Base-by-base conservation (phyloP, 2,113 vertebrate species). In the Leptobrachium ailaonicum region DNA sequence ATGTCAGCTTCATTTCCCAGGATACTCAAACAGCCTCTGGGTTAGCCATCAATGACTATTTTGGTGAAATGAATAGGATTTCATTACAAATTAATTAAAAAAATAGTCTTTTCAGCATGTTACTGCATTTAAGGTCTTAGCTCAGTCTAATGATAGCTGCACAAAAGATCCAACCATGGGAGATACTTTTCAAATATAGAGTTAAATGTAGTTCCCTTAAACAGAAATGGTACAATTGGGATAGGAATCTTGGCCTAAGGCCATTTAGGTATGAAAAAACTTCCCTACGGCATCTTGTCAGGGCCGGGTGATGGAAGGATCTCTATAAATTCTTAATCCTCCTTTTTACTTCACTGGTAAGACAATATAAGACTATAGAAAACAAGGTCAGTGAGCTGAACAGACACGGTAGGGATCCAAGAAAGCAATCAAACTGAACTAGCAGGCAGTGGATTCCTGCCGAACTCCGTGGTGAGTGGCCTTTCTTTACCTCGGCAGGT, bases 401-500 rank as follows among this genome's bases (percentile, higher is more conserved):
- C 92, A 83, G 82, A 88, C 89, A 87, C 95, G 93, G 95, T 94
- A 90, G 94, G 95, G 91, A 93, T 91, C 90, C 90, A 87, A 92
- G 90, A 94, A 95, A 95, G 95, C 94, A 97, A 98, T 98, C 94
- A 99, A 95, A 92, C 91, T 87, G 88, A 92, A 92, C 90, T 93
- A 80, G 95, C 94, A 89, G 94, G 95, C 93, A 93, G 88, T 90
- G 85, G 91, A 93, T 94, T 95, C 94, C 94, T 91, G 87, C 91
- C 84, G 85, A 90, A 92, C 87, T 90, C 91, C 90, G 92, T 88
- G 90, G 92, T 87, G 86, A 86, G 77, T 67, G 80, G 85, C 90
- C 93, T 94, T 95, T 96, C 92, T 95, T 86, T 90, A 87, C 94
- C 92, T 91, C 92, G 79, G 85, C 91, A 93, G 94, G 95, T 92